Percentiles rank a stretch among this genome's conserved stretches.
Evolutionary conservation across 2,797 vertebrate genomes (phyloP).

Genomic region (Rhinogobio ventralis): DNA sequence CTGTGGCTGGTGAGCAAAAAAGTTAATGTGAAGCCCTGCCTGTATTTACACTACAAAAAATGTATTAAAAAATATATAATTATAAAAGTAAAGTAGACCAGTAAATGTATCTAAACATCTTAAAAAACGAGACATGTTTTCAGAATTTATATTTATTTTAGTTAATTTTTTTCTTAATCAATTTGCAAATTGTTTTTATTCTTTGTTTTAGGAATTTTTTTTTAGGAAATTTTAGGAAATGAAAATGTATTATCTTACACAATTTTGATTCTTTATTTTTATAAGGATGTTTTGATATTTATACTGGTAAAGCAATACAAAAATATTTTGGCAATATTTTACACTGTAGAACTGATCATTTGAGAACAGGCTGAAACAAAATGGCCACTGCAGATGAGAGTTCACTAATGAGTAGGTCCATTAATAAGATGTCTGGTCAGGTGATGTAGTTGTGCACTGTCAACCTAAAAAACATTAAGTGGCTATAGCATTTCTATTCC

Average conservation of each 20-base stretch:
- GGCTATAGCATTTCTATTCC: background rate
- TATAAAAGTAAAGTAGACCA: background rate
- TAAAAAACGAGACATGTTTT: background rate
- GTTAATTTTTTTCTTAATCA: background rate
- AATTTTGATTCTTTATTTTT: background rate
- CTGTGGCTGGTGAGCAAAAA: no score
- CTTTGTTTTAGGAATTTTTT: no score
- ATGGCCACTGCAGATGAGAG: background rate
- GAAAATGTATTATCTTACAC: background rate
- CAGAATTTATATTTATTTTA: background rate
- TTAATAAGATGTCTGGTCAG: conserved; percentile 21
- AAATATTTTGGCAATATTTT: no score
- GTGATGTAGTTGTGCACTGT: conserved; percentile 9
- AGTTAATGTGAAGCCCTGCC: no score
- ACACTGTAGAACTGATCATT: no score
- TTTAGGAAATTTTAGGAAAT: no score
- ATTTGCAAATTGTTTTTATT: no score
- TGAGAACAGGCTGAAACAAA: background rate
- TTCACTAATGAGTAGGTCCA: conserved; percentile 2
- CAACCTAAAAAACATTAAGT: conserved; percentile 18
- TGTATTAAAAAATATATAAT: no score
- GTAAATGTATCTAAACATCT: background rate
- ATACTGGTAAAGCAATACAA: background rate
- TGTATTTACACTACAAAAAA: no score
- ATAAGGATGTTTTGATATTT: background rate